Percentiles rank a stretch among this genome's conserved stretches.
Conservation (phyloP, 2,888 invertebrate genomes). For the Celastrina argiolus region DNA sequence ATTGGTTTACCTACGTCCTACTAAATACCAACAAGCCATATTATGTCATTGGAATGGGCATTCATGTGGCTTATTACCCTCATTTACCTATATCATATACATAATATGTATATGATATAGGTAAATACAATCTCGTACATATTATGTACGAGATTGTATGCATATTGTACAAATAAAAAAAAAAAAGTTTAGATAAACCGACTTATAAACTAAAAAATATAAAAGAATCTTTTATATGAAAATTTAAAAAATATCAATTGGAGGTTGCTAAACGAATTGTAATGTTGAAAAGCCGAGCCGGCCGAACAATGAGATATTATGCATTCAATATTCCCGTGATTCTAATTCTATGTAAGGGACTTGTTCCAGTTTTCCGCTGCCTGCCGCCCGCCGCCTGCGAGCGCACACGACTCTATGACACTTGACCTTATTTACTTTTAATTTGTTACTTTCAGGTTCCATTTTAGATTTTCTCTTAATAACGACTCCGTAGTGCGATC, state of each 20-base stretch:
- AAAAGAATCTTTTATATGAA: too few relatives aligned
- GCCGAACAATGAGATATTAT: not conserved
- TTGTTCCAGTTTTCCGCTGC: constrained; percentile 11
- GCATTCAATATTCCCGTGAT: not conserved
- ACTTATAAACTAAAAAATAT: too few relatives aligned
- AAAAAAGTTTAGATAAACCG: too few relatives aligned
- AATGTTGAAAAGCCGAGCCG: not conserved
- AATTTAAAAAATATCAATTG: not conserved
- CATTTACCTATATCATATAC: too few relatives aligned
- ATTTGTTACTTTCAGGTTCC: constrained; percentile 22
- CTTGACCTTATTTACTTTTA: constrained; percentile 22
- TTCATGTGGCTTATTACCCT: too few relatives aligned
- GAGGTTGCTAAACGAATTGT: not conserved
- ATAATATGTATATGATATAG: too few relatives aligned
- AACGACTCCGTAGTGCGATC: constrained; percentile 1
- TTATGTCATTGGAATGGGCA: too few relatives aligned
- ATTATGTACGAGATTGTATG: too few relatives aligned
- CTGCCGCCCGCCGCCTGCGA: not conserved
- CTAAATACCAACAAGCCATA: too few relatives aligned
- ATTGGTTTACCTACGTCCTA: not conserved
- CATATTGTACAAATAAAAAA: too few relatives aligned
- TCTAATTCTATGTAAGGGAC: constrained; percentile 12
- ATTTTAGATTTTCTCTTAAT: constrained; percentile 23
- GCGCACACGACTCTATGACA: constrained; percentile 17
- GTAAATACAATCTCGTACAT: too few relatives aligned